Percentiles rank a stretch among this genome's conserved stretches.
Evolutionary conservation across 2,113 vertebrate species (phyloP).

Genomic region (Phoenicopterus ruber): DNA sequence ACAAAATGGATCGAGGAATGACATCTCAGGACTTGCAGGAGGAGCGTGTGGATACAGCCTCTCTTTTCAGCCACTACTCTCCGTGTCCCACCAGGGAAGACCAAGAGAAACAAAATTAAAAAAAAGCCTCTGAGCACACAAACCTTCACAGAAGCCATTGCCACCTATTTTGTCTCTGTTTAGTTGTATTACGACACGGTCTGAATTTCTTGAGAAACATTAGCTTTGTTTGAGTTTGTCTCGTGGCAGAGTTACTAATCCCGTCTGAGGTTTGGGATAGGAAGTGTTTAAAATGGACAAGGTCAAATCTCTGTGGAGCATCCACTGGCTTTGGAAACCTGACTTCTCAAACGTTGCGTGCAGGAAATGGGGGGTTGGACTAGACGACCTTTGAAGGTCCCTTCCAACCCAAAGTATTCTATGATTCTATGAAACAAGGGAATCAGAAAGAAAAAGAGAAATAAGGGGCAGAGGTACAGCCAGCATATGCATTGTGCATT

Average conservation of each 20-base stretch:
- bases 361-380: neutral
- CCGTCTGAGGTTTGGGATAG: neutral
- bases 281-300: neutral
- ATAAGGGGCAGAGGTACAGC: neutral
- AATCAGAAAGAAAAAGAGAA: neutral
- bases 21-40: neutral
- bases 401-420: too few species aligned
- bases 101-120: neutral
- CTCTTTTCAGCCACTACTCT: neutral
- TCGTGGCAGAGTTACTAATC: neutral
- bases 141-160: neutral
- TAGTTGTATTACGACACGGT: neutral
- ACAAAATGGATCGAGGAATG: neutral
- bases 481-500: neutral
- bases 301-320: neutral
- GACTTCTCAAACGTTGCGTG: neutral
- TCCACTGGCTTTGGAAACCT: neutral
- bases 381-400: too few species aligned
- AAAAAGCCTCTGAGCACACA: neutral
- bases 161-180: neutral
- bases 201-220: neutral
- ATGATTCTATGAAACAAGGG: neutral
- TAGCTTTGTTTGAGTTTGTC: neutral
- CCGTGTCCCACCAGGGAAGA: neutral
- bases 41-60: neutral